These are phyloP conservation scores for Antheraea pernyi DNA, from an alignment of 1,140 invertebrate species.

Conservation along the genomic window DNA sequence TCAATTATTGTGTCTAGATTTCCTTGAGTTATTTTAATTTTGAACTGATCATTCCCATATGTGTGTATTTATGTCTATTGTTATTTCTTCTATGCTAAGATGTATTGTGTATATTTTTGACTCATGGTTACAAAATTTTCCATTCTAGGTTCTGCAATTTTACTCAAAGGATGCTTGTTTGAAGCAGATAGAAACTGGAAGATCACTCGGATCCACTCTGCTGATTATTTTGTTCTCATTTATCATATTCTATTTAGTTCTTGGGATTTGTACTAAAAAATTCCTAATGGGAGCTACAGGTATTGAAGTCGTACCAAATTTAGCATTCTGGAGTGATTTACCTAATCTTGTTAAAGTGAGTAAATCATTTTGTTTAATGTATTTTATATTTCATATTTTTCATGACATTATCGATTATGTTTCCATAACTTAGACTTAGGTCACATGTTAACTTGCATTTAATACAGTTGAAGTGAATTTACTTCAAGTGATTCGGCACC, in stretches of 20 bases:
- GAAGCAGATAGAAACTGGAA: slow-evolving; percentile 45
- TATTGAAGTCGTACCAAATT: slow-evolving; percentile 79
- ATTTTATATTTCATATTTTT: no score
- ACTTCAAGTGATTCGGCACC: no score
- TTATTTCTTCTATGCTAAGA: no score
- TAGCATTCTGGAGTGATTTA: slow-evolving; percentile 79
- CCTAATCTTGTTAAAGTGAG: slow-evolving; percentile 79
- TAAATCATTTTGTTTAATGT: neutral
- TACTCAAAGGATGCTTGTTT: slow-evolving; percentile 66
- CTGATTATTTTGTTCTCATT: slow-evolving; percentile 72
- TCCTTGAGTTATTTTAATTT: no score
- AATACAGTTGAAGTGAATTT: no score
- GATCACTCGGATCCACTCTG: slow-evolving; percentile 68
- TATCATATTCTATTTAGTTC: slow-evolving; percentile 65
- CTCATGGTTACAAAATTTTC: neutral
- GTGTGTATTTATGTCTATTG: neutral
- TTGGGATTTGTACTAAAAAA: slow-evolving; percentile 77
- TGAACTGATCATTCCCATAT: no score
- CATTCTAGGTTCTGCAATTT: slow-evolving; percentile 66
- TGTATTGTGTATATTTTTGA: no score
- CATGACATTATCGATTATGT: no score
- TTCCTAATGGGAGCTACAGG: slow-evolving; percentile 80
- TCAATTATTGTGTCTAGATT: no score
- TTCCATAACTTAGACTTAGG: no score
- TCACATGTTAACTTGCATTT: no score